Conservation (phyloP, 2,888 invertebrate genomes). For the Temnothorax rugatulus region DNA sequence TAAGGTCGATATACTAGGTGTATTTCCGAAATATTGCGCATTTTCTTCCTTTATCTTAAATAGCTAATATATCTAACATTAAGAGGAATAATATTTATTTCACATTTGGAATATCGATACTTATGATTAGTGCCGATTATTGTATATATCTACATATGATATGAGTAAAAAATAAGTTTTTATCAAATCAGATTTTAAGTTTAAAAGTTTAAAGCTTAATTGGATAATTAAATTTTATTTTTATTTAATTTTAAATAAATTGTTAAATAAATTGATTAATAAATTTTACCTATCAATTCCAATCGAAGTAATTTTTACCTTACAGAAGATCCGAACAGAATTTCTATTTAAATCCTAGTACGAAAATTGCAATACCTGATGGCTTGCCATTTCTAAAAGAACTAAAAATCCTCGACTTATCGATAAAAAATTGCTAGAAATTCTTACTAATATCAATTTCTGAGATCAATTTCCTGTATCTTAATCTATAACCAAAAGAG, state of each 20-base stretch:
- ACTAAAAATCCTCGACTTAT: background rate
- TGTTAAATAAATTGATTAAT: background rate
- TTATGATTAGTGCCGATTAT: background rate
- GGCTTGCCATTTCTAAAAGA: background rate
- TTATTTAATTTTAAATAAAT: background rate
- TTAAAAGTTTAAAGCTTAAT: background rate
- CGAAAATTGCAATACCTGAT: background rate
- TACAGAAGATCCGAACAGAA: background rate
- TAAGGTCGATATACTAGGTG: constrained; percentile 62
- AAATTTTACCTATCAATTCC: background rate
- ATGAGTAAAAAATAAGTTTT: background rate
- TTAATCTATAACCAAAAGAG: background rate
- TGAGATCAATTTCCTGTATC: background rate
- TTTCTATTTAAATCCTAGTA: constrained; percentile 3
- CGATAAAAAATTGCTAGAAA: background rate
- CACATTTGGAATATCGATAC: background rate
- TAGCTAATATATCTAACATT: background rate
- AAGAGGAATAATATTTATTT: background rate
- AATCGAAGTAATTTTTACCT: background rate
- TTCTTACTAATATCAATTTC: background rate
- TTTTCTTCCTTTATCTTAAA: background rate
- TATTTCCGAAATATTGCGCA: background rate
- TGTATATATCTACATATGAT: background rate
- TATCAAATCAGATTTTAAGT: background rate
- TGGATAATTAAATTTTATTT: background rate